Base-by-base conservation (phyloP, 2,888 invertebrate genomes). In the Lasioglossum calceatum region DNA sequence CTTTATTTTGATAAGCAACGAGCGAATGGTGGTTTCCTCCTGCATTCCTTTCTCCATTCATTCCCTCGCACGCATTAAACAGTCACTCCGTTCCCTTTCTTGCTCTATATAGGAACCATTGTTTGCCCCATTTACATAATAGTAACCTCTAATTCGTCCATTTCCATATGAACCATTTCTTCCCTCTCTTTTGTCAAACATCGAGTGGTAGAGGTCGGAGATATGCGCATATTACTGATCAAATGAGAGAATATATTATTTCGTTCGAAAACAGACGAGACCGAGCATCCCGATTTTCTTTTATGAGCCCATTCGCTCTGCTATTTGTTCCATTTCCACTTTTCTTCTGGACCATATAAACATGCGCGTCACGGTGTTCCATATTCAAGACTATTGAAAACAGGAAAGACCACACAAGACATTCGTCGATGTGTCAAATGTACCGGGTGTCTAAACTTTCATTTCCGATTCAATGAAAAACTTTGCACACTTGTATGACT, bases 81-180 rank as follows among this genome's bases (percentile, higher is more conserved):
- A n/a, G 44, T 75, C n/a, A 75, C 47, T 70, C 70, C 8, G 32
- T 36, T 70, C 76, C 54, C 27, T 81, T 80, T 36, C 73, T 27
- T 23, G 27, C n/a, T 14, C 32, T 47, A 67, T 36, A 61, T 32
- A 58, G 58, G 2, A 4, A 16, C 79, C n/a, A 73, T 73, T 73
- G 32, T 79, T 47, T 73, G 61, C 61, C 19, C 47, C 44, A 79
- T 79, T 61, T 73, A 39, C 61, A 73, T 73, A 73, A 79, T 58
- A 73, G 73, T 79, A 64, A 44, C 61, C 61, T 70, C 58, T 79
- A 73, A 79, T 73, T 32, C 32, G 58, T 36, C 73, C 61, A 58
- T 79, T 73, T 73, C 58, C 74, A 80, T 80, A 74, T 50, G 36
- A 32, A 32, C 73, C 32, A 47, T 16, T 79, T 61, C 74, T 19